Percentiles rank a stretch among this genome's conserved stretches.
Conservation (phyloP, 1,140 invertebrate species). For the Pogonomyrmex barbatus region DNA sequence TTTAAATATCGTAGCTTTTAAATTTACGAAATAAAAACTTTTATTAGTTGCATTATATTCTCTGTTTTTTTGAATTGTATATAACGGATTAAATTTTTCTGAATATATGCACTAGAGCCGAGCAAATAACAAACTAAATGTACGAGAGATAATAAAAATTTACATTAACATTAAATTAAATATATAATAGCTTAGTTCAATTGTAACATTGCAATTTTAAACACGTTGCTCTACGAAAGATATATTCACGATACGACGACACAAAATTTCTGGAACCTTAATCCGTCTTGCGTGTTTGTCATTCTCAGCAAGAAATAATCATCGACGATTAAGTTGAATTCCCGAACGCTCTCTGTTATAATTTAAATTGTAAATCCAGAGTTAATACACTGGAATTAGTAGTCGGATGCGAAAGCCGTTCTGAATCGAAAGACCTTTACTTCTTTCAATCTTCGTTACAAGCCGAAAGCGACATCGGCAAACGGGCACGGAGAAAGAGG, state of each 20-base stretch:
- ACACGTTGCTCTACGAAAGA: not conserved
- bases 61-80: not conserved
- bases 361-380: not conserved
- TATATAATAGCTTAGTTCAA: not conserved
- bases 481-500: not conserved
- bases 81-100: not conserved
- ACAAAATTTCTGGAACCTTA: not conserved
- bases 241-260: not conserved
- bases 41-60: slow-evolving; percentile 1
- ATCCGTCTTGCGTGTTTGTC: not conserved
- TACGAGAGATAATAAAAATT: not conserved
- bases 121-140: slow-evolving; percentile 2
- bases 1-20: not conserved
- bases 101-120: not conserved
- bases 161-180: not conserved
- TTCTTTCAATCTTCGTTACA: slow-evolving; percentile 46
- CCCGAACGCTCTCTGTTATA: not conserved
- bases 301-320: slow-evolving; percentile 5
- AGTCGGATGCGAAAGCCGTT: not conserved
- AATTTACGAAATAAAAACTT: not conserved
- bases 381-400: slow-evolving; percentile 21
- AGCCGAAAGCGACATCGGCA: slow-evolving; percentile 30
- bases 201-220: slow-evolving; percentile 35
- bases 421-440: not conserved
- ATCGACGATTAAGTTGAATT: not conserved